Percentiles rank a stretch among this genome's conserved stretches.
Evolutionary conservation across 1,140 invertebrate genomes (phyloP).

Genomic region (Thaumetopoea pityocampa): DNA sequence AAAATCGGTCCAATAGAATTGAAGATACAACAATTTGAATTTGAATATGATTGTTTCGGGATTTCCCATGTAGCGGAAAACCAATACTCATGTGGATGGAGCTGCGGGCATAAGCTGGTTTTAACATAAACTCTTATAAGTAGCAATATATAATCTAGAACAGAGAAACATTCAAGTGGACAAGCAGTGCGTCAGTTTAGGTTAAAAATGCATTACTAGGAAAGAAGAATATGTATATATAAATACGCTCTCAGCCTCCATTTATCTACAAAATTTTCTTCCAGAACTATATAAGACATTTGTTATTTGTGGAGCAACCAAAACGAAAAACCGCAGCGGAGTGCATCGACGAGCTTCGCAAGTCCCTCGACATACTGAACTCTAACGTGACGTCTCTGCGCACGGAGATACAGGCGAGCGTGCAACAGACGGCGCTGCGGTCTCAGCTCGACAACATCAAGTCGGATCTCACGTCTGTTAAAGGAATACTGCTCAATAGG

Average conservation of each 20-base stretch:
- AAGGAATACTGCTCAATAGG: slow-evolving; percentile 85
- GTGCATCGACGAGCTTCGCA: slow-evolving; percentile 80
- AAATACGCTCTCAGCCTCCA: too few species aligned
- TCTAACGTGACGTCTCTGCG: slow-evolving; percentile 56
- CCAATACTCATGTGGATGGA: slow-evolving; percentile 80
- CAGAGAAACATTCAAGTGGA: too few species aligned
- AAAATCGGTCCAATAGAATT: too few species aligned
- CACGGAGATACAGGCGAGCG: slow-evolving; percentile 39
- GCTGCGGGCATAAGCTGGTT: slow-evolving; percentile 84
- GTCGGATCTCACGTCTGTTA: slow-evolving; percentile 85
- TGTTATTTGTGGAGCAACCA: slow-evolving; percentile 79
- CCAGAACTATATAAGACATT: slow-evolving; percentile 80
- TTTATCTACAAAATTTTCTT: slow-evolving; percentile 14
- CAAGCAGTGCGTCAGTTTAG: too few species aligned
- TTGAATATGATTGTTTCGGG: too few species aligned
- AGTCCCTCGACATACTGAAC: slow-evolving; percentile 79
- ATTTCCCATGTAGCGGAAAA: too few species aligned
- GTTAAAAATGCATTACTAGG: too few species aligned
- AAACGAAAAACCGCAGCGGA: slow-evolving; percentile 79
- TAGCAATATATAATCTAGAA: neutral
- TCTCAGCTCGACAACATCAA: slow-evolving; percentile 83
- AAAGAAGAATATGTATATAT: too few species aligned
- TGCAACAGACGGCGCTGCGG: slow-evolving; percentile 71
- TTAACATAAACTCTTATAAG: neutral
- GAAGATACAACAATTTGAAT: too few species aligned